Conservation (phyloP, 2,113 vertebrate species). For the Leptocoma aspasia region DNA sequence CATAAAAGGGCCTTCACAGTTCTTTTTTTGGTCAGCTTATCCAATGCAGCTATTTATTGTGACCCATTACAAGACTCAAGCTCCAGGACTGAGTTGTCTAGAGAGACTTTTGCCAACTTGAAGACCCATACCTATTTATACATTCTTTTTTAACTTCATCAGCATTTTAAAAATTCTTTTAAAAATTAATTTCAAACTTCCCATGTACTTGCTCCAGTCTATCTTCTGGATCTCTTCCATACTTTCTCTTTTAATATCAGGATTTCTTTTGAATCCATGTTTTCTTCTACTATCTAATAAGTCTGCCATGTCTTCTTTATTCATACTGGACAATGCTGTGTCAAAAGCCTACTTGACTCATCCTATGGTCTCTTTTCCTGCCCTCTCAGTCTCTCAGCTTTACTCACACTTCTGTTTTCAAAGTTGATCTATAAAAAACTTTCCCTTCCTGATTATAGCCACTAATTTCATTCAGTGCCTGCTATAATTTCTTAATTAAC, state of each 20-base stretch:
- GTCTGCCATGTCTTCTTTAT: not conserved
- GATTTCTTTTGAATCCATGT: not conserved
- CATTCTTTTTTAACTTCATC: not conserved
- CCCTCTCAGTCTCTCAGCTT: not conserved
- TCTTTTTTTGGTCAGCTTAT: not conserved
- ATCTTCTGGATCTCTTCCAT: not conserved
- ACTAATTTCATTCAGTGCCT: not conserved
- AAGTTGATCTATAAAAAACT: not conserved
- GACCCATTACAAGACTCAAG: not conserved
- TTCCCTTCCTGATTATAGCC: not conserved
- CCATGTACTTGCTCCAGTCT: not conserved
- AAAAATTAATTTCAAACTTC: not conserved
- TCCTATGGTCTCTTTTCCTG: not conserved
- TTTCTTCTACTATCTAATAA: not conserved
- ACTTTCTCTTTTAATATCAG: not conserved
- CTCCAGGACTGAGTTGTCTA: not conserved
- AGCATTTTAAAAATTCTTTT: not conserved
- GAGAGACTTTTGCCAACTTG: not conserved
- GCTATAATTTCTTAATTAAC: slow-evolving; percentile 26
- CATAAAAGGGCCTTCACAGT: not conserved
- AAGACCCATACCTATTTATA: not conserved
- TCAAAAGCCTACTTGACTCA: not conserved
- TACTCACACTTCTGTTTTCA: not conserved
- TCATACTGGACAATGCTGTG: not conserved
- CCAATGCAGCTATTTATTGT: not conserved